Evolutionary conservation across 92 coral and sea anemone genomes (phyloP), one percentile per base, ranked within the genome.

Genomic region (Paragorgia papillata): DNA sequence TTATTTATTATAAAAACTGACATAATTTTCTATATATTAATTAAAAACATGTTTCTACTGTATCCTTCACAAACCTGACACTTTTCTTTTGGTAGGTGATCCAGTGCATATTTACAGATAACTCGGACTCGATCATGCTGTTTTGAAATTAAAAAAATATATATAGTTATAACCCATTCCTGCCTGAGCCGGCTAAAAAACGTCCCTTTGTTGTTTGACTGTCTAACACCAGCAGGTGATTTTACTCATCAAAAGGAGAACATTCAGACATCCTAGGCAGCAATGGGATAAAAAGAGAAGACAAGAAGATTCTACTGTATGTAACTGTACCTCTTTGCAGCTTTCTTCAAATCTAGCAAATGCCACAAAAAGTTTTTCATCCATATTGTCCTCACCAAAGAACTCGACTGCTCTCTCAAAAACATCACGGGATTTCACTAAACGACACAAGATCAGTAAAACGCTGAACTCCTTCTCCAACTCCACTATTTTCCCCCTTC

Each of bases 61-160:
- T 46, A 46, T 46, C n/a, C n/a, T 30, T 21, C 4, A 60, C 85
- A 24, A 69, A 93, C 97, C 87, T 95, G 97, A 24, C 99, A 95
- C 29, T 88, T 88, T 74, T 95, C 99, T 55, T 95, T 95, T 0
- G 97, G 92, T 55, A 95, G 81, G 83, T 91, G 90, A 60, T 95
- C 92, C 55, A 95, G 57, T 13, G 99, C 99, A 81, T 95, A 95
- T 85, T 95, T 92, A 86, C 85, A 95, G 76, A 95, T 91, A 48
- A 91, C 97, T 54, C 99, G 87, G 1, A 95, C 99, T 49, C 99
- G 89, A 57, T 95, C 99, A 69, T 95, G 99, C 99, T 93, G 53
- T 22, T 44, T 15, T 34, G 22, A 8, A 81, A 44, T 9, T 10
- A 76, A 76, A 51, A 66, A 71, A 44, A 48, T 17, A 39, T 31